Percentiles rank a stretch among this genome's conserved stretches.
Conservation (phyloP, 2,113 vertebrate genomes). For the Regulus satrapa region DNA sequence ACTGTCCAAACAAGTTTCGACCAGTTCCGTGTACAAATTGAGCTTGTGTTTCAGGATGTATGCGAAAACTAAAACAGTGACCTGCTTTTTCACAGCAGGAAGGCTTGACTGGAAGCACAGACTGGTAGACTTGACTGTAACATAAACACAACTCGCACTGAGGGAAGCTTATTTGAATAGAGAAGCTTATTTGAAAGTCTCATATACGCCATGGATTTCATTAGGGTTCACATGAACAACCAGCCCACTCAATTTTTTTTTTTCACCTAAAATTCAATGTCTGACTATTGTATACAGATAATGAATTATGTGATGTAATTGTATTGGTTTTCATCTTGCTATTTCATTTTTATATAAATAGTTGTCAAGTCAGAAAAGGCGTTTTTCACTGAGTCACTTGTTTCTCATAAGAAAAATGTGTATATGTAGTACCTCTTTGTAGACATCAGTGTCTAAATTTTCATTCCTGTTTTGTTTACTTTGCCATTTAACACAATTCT, state of each 20-base stretch:
- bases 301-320: background rate
- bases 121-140: background rate
- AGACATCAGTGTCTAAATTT: background rate
- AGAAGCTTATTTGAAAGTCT: background rate
- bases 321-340: background rate
- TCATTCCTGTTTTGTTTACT: background rate
- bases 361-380: background rate
- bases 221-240: background rate
- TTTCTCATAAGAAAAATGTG: background rate
- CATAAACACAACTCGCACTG: background rate
- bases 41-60: background rate
- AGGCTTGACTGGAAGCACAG: background rate
- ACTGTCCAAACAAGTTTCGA: background rate
- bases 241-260: background rate
- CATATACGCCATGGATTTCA: background rate
- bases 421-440: background rate
- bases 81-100: background rate
- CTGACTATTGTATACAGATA: background rate
- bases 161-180: background rate
- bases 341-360: background rate
- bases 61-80: background rate
- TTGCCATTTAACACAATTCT: background rate
- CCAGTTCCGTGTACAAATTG: background rate
- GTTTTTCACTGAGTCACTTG: background rate
- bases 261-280: background rate